Percentiles rank a stretch among this genome's conserved stretches.
Evolutionary conservation across 1,140 invertebrate species (phyloP).

Genomic region (Philaenus spumarius): DNA sequence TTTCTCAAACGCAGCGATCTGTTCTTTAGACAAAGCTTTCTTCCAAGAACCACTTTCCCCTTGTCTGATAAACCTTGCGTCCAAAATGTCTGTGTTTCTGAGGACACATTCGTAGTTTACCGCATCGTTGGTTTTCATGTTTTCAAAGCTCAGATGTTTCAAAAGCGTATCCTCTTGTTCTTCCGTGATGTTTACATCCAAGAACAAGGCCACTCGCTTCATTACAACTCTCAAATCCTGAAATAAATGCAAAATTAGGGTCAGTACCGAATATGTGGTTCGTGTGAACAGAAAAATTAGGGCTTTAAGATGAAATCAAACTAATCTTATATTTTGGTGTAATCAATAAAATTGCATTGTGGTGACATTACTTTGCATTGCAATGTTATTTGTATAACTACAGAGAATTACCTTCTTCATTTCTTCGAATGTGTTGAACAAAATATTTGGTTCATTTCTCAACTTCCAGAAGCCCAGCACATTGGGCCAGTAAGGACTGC

Average conservation of each 20-base stretch:
- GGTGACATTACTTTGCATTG: too few species aligned
- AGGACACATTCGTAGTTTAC: slow-evolving; percentile 27
- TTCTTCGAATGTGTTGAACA: slow-evolving; percentile 48
- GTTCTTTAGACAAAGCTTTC: slow-evolving; percentile 43
- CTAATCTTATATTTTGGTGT: too few species aligned
- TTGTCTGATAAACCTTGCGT: slow-evolving; percentile 48
- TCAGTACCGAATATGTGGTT: too few species aligned
- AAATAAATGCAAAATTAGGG: too few species aligned
- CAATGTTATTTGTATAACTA: too few species aligned
- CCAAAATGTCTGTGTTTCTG: slow-evolving; percentile 9
- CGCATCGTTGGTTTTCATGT: slow-evolving; percentile 40
- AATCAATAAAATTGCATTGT: too few species aligned
- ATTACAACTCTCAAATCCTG: slow-evolving; percentile 54
- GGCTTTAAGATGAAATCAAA: too few species aligned
- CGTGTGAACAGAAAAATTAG: too few species aligned
- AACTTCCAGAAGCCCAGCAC: slow-evolving; percentile 39
- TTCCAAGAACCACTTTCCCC: slow-evolving; percentile 38
- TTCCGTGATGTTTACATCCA: slow-evolving; percentile 57
- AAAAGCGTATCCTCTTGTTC: slow-evolving; percentile 57
- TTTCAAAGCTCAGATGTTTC: slow-evolving; percentile 69
- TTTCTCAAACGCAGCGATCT: slow-evolving; percentile 46
- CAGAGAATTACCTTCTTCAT: slow-evolving; percentile 40
- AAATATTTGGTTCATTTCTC: slow-evolving; percentile 40
- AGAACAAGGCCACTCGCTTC: slow-evolving; percentile 60
- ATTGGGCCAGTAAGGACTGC: slow-evolving; percentile 35